A percentile compares a stretch with the other conserved stretches of the same genome.
Evolutionary conservation across 2,113 vertebrate species (phyloP).

Genomic region (Chitala chitala): DNA sequence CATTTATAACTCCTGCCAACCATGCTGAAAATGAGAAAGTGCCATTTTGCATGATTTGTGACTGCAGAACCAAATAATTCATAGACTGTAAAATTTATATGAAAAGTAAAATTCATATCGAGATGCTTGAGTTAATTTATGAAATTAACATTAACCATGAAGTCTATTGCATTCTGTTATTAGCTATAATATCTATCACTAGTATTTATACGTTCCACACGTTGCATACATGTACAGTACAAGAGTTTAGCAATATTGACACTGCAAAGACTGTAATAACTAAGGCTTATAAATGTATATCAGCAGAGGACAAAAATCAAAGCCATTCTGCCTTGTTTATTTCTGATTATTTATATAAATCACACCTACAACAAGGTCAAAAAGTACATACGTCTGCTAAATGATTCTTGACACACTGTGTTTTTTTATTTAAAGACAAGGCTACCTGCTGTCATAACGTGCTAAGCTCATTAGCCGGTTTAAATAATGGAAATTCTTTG

Average conservation of each 20-base stretch:
- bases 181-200: neutral
- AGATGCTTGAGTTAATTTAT: neutral
- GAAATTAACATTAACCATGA: neutral
- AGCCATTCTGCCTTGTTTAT: no score
- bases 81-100: conserved; percentile 6
- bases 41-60: neutral
- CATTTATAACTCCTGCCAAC: neutral
- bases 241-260: no score
- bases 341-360: no score
- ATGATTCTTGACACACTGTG: neutral
- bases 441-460: neutral
- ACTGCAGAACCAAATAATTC: neutral
- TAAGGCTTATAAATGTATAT: neutral
- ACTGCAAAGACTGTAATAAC: neutral
- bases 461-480: neutral
- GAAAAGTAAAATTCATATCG: neutral
- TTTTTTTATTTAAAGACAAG: neutral
- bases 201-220: no score
- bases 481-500: conserved; percentile 16
- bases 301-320: no score
- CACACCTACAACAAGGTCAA: no score
- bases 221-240: no score
- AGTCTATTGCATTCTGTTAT: neutral
- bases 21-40: neutral
- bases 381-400: no score